Base-by-base conservation (phyloP, 2,888 invertebrate species). In the Alsophila aescularia region DNA sequence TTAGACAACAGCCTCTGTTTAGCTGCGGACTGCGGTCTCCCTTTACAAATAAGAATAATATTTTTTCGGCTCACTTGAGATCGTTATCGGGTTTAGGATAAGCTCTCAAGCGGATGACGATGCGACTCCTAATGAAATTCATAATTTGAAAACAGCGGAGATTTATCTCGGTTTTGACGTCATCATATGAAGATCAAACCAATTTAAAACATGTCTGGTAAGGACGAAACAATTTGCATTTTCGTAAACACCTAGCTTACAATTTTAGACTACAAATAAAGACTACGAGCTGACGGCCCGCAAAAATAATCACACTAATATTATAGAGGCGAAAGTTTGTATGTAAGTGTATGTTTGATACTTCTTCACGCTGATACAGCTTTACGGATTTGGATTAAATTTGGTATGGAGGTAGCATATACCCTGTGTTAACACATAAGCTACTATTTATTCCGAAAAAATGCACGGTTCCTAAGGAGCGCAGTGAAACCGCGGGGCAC, bases 21-120 rank as follows among this genome's bases (percentile, higher is more conserved):
- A 29, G 31, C 41, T 40, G 58, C 45, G 62, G 60, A 52, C 55
- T 50, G 61, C 29, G 58, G 51, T 59, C 53, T 52, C 57, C 48
- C 55, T 73, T 69, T 66, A 62, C 67, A 70, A 70, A 75, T 66
- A 72, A 67, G 60, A 69, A 73, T 68, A 59, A 74, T 70, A 72
- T 72, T 67, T 73, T 74, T 67, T 72, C 54, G 52, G 59, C 64
- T 70, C 62, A 63, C 56, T 48, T 43, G 18, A 61, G 67, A 67
- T 69, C 67, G 61, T 71, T 73, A 69, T 75, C 69, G 60, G 64
- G 60, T 63, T 67, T 66, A 65, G 62, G 50, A 56, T 40, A 53
- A 49, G 52, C 54, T 58, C 63, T 67, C 57, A 62, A 61, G 66
- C 65, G 64, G 62, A 69, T 70, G 67, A 65, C 56, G 64, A 59